Evolutionary conservation across 1,140 invertebrate genomes (phyloP).

Genomic region (Drosophila nasuta): DNA sequence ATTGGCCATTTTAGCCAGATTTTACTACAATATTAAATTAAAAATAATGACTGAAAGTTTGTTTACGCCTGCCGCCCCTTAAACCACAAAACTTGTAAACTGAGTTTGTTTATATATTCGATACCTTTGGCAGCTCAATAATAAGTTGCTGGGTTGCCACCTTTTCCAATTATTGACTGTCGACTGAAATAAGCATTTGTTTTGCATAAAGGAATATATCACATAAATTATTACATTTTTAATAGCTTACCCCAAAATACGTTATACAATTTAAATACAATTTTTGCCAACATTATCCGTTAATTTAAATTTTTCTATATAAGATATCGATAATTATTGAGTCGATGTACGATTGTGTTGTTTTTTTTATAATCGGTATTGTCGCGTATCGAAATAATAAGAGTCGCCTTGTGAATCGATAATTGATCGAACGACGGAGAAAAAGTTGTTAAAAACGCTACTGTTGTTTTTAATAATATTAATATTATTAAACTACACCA

Average conservation of each 20-base stretch:
- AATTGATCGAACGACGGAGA: slow-evolving; percentile 4
- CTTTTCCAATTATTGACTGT: slow-evolving; percentile 12
- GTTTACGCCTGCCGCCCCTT: slow-evolving; percentile 8
- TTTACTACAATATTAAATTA: not conserved
- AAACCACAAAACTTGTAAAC: slow-evolving; percentile 20
- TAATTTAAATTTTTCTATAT: not conserved
- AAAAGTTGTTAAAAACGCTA: slow-evolving; percentile 14
- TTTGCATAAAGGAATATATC: not conserved
- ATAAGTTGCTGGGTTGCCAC: slow-evolving; percentile 32
- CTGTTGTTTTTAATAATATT: not conserved
- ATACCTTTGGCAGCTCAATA: slow-evolving; percentile 21
- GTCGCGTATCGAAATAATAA: not conserved
- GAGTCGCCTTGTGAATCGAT: slow-evolving; percentile 10
- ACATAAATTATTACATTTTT: not conserved
- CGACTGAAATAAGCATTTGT: not conserved
- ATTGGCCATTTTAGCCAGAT: slow-evolving; percentile 42
- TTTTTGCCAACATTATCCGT: not conserved
- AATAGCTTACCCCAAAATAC: no score
- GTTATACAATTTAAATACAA: not conserved
- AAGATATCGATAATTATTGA: not conserved
- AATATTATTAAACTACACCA: not conserved
- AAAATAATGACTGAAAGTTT: slow-evolving; percentile 5
- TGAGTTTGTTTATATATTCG: slow-evolving; percentile 49
- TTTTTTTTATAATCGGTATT: no score
- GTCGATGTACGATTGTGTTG: not conserved